Conservation (phyloP, 2,888 invertebrate genomes). For the Priocnemis perturbator region DNA sequence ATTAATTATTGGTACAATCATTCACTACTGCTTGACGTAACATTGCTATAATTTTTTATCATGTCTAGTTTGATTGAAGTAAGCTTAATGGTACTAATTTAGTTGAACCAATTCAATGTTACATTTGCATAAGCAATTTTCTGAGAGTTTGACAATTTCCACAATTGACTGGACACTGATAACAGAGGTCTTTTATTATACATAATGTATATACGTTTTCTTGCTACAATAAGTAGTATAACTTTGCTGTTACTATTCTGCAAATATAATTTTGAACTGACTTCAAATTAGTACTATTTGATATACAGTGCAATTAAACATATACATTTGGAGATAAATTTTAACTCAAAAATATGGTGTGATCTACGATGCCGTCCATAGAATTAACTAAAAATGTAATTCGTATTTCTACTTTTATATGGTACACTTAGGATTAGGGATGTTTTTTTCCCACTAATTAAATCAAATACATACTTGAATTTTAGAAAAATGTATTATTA, state of each 20-base stretch:
- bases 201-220: too few relatives aligned
- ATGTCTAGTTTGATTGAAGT: not conserved
- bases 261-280: too few relatives aligned
- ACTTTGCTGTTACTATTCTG: too few relatives aligned
- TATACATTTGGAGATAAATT: too few relatives aligned
- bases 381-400: not conserved
- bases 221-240: too few relatives aligned
- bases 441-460: too few relatives aligned
- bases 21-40: constrained; percentile 26
- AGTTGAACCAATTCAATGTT: not conserved
- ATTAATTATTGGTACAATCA: constrained; percentile 23
- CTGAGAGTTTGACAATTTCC: not conserved
- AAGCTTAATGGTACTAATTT: not conserved
- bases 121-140: not conserved
- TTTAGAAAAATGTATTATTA: constrained; percentile 11
- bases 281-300: too few relatives aligned
- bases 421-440: not conserved
- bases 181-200: too few relatives aligned
- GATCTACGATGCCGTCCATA: not conserved
- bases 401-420: not conserved
- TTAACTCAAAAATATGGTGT: not conserved
- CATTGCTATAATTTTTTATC: not conserved
- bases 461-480: not conserved
- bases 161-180: too few relatives aligned
- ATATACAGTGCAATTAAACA: too few relatives aligned